Evolutionary conservation across 2,113 vertebrate species (phyloP).

Genomic region (Crotophaga sulcirostris): DNA sequence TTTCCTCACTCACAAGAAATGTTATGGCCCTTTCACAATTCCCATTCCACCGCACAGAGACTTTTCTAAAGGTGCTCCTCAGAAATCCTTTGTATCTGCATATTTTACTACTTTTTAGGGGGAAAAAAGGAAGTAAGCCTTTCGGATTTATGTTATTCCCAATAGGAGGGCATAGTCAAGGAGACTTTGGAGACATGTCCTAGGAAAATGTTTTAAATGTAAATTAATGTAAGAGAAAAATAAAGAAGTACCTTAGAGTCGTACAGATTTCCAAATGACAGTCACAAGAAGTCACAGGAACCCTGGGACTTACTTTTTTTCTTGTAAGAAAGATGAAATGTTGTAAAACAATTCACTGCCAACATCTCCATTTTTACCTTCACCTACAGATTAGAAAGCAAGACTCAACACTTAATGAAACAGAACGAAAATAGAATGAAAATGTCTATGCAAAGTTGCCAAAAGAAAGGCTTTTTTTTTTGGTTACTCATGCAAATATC

Average conservation of each 20-base stretch:
- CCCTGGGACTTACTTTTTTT: neutral
- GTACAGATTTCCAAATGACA: neutral
- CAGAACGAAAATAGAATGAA: neutral
- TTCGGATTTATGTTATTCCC: neutral
- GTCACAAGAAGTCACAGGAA: neutral
- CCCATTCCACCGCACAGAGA: neutral
- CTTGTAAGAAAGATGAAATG: neutral
- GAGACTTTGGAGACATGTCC: neutral
- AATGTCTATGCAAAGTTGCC: neutral
- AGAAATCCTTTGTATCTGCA: neutral
- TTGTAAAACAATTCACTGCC: neutral
- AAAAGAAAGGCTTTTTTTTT: neutral
- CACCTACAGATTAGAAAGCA: neutral
- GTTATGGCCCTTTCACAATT: neutral
- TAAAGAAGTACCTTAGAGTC: neutral
- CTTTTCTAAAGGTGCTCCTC: neutral
- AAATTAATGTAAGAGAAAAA: neutral
- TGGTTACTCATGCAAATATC: neutral
- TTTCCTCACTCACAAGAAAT: neutral
- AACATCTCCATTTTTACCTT: neutral
- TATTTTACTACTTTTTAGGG: neutral
- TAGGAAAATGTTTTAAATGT: neutral
- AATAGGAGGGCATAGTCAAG: neutral
- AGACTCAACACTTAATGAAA: neutral
- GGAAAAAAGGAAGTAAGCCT: accelerated